Base-by-base conservation (phyloP, 2,888 invertebrate genomes). In the Ptilodon capucinus region DNA sequence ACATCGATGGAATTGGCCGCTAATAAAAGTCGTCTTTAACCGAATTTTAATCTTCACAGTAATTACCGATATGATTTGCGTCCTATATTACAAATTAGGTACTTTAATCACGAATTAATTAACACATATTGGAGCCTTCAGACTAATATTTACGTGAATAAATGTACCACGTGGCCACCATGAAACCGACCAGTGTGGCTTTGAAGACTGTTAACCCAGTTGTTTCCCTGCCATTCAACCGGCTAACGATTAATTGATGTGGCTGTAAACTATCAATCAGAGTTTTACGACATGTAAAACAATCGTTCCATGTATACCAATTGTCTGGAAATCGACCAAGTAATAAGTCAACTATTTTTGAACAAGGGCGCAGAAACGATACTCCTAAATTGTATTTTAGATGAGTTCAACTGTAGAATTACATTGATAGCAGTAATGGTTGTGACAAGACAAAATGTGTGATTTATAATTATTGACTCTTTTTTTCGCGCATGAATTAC, bases 201-300 rank as follows among this genome's bases (percentile, higher is more conserved):
- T 80, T 81, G 84, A 78, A 82, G 76, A 79, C 76, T 73, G 79
- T 83, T 85, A 86, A 86, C 85, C 84, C 66, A 82, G 75, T 67
- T 72, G 66, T 64, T 57, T 59, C 57, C 57, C 11, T 60, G 63
- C 70, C 74, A 76, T 82, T 79, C 79, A 71, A 71, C 62, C 63
- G 73, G 71, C 68, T 64, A 68, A 68, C 66, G 76, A 76, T 82
- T 84, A 86, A 87, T 87, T 84, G 86, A 87, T 81, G 86, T 71
- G 79, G 82, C 78, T 69, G 75, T 85, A 84, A 84, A 83, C 84
- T 77, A 86, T 88, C 86, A 86, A 88, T 89, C 88, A 88, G 78
- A 77, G 79, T 83, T 89, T 88, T 81, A 89, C 86, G 81, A 76
- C 69, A 71, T 65, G 74, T 77, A 79, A 79, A 85, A 86, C 86